These are phyloP conservation scores for Pipistrellus pipistrellus DNA, from an alignment of 2,797 vertebrate genomes.

Conservation along the genomic window DNA sequence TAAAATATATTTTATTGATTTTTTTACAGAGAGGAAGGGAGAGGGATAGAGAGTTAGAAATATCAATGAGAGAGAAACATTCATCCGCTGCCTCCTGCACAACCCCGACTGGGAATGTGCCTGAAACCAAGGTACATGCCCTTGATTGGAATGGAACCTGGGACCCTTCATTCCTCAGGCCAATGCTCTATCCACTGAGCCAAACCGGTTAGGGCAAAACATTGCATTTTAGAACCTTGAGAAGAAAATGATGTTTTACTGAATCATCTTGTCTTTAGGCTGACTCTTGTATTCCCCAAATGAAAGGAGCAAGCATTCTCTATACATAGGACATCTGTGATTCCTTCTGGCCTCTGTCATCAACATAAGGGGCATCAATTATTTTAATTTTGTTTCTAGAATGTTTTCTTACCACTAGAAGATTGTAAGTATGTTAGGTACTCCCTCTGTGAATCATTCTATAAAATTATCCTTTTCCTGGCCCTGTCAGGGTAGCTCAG, in stretches of 20 bases:
- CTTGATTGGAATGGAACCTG: too few relatives aligned
- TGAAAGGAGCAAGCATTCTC: not conserved
- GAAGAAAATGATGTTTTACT: not conserved
- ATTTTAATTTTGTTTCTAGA: constrained; percentile 31
- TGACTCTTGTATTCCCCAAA: not conserved
- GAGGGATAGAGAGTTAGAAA: too few relatives aligned
- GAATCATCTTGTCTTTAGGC: not conserved
- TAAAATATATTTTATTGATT: too few relatives aligned
- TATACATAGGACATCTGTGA: not conserved
- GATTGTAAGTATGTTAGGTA: not conserved
- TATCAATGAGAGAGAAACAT: too few relatives aligned
- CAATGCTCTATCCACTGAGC: too few relatives aligned
- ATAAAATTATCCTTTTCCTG: not conserved
- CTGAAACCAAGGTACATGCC: too few relatives aligned
- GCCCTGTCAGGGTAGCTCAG: not conserved
- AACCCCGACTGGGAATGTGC: too few relatives aligned
- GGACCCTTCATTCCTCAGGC: too few relatives aligned
- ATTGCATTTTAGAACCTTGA: not conserved
- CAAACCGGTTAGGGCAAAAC: not conserved
- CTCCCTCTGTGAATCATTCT: not conserved
- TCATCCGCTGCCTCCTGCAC: too few relatives aligned
- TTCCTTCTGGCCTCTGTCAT: not conserved
- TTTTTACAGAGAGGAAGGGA: too few relatives aligned
- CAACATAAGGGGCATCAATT: not conserved
- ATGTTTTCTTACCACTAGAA: not conserved